Conservation (phyloP, 2,113 vertebrate genomes). For the Tylochromis polylepis region DNA sequence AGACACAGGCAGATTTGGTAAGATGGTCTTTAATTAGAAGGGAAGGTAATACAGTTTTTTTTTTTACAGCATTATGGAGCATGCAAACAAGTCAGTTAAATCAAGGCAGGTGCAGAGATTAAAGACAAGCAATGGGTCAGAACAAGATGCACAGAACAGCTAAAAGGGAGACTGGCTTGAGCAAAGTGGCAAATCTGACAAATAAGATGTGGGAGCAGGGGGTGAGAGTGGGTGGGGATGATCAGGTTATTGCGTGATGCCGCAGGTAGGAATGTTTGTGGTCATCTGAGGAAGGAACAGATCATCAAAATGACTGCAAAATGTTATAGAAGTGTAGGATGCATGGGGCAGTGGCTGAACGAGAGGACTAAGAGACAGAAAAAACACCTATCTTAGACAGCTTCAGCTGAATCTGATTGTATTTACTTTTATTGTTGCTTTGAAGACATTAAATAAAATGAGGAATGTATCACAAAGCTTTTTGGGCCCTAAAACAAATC, state of each 20-base stretch:
- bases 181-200: not conserved
- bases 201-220: not conserved
- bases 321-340: not conserved
- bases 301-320: not conserved
- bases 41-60: not conserved
- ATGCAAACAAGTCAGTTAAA: not conserved
- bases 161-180: not conserved
- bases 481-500: not conserved
- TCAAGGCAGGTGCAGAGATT: not conserved
- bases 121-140: not conserved
- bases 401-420: not conserved
- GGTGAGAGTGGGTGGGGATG: not conserved
- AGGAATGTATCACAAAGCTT: not conserved
- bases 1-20: not conserved
- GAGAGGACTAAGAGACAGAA: not conserved
- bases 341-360: not conserved
- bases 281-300: not conserved
- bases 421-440: not conserved
- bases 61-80: not conserved
- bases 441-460: not conserved
- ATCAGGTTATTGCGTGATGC: not conserved
- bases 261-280: not conserved
- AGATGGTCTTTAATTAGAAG: not conserved
- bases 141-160: not conserved
- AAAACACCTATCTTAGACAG: not conserved